Conservation (phyloP, 1,140 invertebrate species). For the Xylocopa sonorina region DNA sequence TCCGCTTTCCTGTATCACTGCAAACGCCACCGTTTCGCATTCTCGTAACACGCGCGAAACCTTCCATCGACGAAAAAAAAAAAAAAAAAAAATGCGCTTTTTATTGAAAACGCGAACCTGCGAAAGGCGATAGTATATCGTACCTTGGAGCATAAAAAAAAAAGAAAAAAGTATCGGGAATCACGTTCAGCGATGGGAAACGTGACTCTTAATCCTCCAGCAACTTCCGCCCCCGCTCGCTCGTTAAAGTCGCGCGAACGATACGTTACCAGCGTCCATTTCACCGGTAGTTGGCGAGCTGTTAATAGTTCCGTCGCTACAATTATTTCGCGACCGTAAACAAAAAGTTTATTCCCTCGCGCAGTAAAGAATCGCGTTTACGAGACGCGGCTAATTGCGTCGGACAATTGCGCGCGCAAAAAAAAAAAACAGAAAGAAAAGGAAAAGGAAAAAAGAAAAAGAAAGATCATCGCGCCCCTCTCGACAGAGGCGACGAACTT, state of each 20-base stretch:
- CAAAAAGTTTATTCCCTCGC: conserved; percentile 23
- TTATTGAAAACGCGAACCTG: too few species aligned
- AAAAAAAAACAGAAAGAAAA: too few species aligned
- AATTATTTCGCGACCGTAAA: conserved; percentile 37
- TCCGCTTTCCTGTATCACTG: background rate
- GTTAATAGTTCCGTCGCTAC: conserved; percentile 20
- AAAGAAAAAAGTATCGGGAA: background rate
- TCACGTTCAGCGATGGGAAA: background rate
- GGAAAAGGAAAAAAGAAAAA: too few species aligned
- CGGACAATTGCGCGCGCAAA: background rate
- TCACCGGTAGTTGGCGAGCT: background rate
- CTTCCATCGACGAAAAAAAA: too few species aligned
- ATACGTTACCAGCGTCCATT: background rate
- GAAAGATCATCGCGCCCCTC: background rate
- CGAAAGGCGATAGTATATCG: too few species aligned
- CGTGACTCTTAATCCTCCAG: conserved; percentile 21
- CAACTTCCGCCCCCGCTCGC: background rate
- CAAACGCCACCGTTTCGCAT: background rate
- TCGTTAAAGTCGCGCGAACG: conserved; percentile 21
- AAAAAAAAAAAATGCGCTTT: too few species aligned
- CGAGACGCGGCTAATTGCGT: background rate
- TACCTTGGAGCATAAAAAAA: too few species aligned
- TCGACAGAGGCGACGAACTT: background rate
- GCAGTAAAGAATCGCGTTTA: background rate
- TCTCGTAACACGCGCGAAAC: too few species aligned